Evolutionary conservation across 2,797 vertebrate genomes (phyloP).

Genomic region (Diplodus puntazzo): DNA sequence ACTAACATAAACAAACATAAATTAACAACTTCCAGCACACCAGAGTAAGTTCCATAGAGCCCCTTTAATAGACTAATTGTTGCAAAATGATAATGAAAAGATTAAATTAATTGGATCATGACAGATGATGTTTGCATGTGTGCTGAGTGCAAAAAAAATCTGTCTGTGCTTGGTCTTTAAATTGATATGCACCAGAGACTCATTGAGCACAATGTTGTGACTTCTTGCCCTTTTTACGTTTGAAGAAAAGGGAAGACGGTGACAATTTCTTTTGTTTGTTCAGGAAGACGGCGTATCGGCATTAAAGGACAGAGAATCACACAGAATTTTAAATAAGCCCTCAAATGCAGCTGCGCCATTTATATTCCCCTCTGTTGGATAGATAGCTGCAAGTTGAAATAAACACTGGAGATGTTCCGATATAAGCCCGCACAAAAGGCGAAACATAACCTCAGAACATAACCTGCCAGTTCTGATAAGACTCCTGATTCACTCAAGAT

Average conservation of each 20-base stretch:
- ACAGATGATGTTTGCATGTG: not conserved
- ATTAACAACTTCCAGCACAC: too few relatives aligned
- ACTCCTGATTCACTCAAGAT: slow-evolving; percentile 42
- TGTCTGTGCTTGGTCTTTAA: not conserved
- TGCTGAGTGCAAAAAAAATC: slow-evolving; percentile 22
- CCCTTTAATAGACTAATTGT: too few relatives aligned
- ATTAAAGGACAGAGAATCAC: slow-evolving; percentile 48
- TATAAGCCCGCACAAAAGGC: slow-evolving; percentile 30
- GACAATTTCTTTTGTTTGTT: slow-evolving; percentile 54
- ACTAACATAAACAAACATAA: too few relatives aligned
- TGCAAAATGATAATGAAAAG: too few relatives aligned
- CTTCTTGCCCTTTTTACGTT: slow-evolving; percentile 43
- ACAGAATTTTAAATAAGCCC: slow-evolving; percentile 54
- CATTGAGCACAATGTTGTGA: slow-evolving; percentile 27
- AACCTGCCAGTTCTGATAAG: slow-evolving; percentile 47
- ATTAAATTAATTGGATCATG: not conserved
- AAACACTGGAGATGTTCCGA: slow-evolving; percentile 19
- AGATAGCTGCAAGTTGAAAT: slow-evolving; percentile 29
- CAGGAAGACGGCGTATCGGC: slow-evolving; percentile 25
- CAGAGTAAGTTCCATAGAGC: too few relatives aligned
- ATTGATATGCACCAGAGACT: slow-evolving; percentile 1
- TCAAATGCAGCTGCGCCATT: slow-evolving; percentile 19
- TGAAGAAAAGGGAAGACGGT: slow-evolving; percentile 28
- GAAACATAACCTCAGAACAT: slow-evolving; percentile 32
- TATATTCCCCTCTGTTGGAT: slow-evolving; percentile 22